Evolutionary conservation across 2,797 vertebrate species (phyloP).

Genomic region (Pteropus rufus): DNA sequence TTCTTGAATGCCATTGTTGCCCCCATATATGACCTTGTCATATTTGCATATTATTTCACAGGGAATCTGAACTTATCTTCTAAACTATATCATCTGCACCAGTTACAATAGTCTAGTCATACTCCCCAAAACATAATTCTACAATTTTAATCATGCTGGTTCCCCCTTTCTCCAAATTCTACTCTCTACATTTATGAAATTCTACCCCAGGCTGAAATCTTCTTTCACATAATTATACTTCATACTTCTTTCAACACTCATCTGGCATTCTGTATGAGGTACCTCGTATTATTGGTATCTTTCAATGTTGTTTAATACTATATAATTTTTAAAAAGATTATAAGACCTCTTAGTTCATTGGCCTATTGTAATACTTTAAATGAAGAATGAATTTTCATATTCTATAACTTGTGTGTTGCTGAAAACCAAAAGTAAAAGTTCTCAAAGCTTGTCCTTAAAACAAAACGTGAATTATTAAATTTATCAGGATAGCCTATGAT

Average conservation of each 20-base stretch:
- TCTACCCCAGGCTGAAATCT: neutral
- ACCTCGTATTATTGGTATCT: neutral
- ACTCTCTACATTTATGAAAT: neutral
- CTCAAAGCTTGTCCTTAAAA: neutral
- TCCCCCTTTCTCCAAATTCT: neutral
- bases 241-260: neutral
- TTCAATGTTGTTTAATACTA: neutral
- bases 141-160: neutral
- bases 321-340: neutral
- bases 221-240: neutral
- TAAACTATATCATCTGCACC: neutral
- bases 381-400: neutral
- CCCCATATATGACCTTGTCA: conserved; percentile 64
- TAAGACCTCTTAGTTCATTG: neutral
- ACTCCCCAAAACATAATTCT: neutral
- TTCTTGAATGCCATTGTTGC: conserved; percentile 58
- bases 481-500: neutral
- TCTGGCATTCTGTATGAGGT: neutral
- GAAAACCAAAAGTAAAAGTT: neutral
- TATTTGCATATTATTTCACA: conserved; percentile 64
- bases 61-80: conserved; percentile 53
- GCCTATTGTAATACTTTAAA: neutral
- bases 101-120: neutral
- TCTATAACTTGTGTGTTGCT: neutral
- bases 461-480: neutral